Conservation (phyloP, 2,888 invertebrate genomes). For the Zootermopsis nevadensis region DNA sequence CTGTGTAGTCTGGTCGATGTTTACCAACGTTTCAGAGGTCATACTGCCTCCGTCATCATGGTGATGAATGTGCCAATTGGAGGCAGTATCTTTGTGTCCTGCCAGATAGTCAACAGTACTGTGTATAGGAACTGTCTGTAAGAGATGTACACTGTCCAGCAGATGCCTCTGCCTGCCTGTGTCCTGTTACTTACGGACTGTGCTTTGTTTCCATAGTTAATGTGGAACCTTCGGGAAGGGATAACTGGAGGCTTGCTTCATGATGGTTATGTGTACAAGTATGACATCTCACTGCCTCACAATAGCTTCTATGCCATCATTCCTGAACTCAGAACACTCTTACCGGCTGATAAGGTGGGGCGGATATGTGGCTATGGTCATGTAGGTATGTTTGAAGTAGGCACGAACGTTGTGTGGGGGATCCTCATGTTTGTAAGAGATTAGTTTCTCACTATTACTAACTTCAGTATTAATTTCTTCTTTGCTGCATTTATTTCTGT, state of each 20-base stretch:
- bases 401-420: neutral
- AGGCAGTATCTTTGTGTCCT: no score
- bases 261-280: constrained; percentile 94
- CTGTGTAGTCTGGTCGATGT: no score
- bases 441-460: no score
- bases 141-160: no score
- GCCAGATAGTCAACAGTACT: no score
- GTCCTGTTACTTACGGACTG: neutral
- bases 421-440: no score
- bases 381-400: constrained; percentile 75
- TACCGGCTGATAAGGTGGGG: constrained; percentile 70
- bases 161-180: neutral
- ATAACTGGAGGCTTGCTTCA: constrained; percentile 80
- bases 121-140: no score
- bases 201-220: constrained; percentile 65
- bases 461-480: no score
- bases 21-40: no score
- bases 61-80: no score
- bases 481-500: neutral
- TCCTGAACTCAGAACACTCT: constrained; percentile 72
- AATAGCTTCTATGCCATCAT: constrained; percentile 87
- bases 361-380: constrained; percentile 93
- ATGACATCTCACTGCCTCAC: constrained; percentile 92
- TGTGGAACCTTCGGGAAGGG: constrained; percentile 90
- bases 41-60: no score